These are phyloP conservation scores for Lasioglossum lativentre DNA, from an alignment of 2,888 invertebrate species.

Conservation along the genomic window DNA sequence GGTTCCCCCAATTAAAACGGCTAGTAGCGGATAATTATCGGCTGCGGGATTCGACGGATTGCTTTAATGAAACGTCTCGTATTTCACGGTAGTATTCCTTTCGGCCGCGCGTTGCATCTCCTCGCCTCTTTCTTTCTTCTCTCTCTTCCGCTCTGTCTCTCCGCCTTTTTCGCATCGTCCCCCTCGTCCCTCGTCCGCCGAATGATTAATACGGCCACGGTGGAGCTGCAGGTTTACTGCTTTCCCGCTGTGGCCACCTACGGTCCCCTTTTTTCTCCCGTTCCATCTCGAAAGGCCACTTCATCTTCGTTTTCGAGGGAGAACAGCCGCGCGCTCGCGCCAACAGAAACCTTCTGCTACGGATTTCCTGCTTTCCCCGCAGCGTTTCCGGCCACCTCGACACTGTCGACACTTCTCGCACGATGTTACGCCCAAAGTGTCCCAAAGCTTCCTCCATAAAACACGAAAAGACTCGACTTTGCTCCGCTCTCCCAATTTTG, in stretches of 20 bases:
- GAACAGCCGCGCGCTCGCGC: neutral
- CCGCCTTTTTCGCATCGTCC: conserved; percentile 28
- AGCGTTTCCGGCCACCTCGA: conserved; percentile 6
- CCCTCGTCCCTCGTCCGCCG: conserved; percentile 39
- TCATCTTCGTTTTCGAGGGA: conserved; percentile 15
- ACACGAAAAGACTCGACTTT: neutral
- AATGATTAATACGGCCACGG: conserved; percentile 78
- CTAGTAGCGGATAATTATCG: conserved; percentile 73
- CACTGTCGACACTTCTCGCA: neutral
- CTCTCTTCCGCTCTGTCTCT: conserved; percentile 29
- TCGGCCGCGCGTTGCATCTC: conserved; percentile 31
- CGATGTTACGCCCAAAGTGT: neutral
- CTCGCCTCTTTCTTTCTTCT: neutral
- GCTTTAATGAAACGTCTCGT: conserved; percentile 78
- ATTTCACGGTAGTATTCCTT: conserved; percentile 70
- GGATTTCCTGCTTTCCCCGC: conserved; percentile 23
- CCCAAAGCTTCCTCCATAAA: neutral
- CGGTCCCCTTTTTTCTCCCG: conserved; percentile 55
- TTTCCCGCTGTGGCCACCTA: conserved; percentile 75
- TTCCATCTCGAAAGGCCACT: conserved; percentile 15
- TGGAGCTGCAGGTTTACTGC: conserved; percentile 74
- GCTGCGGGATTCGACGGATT: conserved; percentile 70
- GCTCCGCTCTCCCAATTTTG: neutral
- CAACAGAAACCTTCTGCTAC: neutral
- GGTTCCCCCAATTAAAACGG: conserved; percentile 69